A percentile compares a stretch with the other conserved stretches of the same genome.
Conservation (phyloP, 1,140 invertebrate species). For the Zaprionus inermis region DNA sequence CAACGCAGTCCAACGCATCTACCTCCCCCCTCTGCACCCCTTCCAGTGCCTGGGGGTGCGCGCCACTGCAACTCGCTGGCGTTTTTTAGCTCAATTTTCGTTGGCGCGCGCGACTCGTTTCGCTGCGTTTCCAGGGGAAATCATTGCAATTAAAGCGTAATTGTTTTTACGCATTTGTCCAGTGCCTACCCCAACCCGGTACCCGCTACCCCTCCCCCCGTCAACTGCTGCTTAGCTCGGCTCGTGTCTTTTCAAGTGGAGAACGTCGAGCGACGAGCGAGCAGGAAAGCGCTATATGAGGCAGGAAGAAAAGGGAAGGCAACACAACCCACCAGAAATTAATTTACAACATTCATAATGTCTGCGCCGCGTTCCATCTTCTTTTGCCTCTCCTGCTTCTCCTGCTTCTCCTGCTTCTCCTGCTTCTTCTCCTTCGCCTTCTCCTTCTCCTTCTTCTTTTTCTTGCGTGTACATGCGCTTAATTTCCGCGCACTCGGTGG, state of each 20-base stretch:
- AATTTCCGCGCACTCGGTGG: conserved; percentile 65
- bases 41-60: not conserved
- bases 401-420: conserved; percentile 8
- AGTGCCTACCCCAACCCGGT: conserved; percentile 24
- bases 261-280: conserved; percentile 8
- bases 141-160: conserved; percentile 79
- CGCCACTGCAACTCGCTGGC: conserved; percentile 26
- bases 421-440: not conserved
- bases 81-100: conserved; percentile 50
- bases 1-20: not conserved
- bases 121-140: conserved; percentile 58
- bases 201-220: not conserved
- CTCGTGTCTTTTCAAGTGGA: conserved; percentile 63
- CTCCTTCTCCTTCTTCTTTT: conserved; percentile 25
- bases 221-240: conserved; percentile 57
- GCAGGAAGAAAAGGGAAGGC: conserved; percentile 4
- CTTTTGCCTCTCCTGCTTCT: conserved; percentile 5
- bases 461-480: conserved; percentile 51
- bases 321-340: conserved; percentile 46
- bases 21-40: not conserved
- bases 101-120: conserved; percentile 30
- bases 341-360: conserved; percentile 79
- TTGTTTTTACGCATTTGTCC: conserved; percentile 77
- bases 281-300: not conserved
- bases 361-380: conserved; percentile 35